Conservation (phyloP, 2,797 vertebrate species). For the Pteronotus mesoamericanus region DNA sequence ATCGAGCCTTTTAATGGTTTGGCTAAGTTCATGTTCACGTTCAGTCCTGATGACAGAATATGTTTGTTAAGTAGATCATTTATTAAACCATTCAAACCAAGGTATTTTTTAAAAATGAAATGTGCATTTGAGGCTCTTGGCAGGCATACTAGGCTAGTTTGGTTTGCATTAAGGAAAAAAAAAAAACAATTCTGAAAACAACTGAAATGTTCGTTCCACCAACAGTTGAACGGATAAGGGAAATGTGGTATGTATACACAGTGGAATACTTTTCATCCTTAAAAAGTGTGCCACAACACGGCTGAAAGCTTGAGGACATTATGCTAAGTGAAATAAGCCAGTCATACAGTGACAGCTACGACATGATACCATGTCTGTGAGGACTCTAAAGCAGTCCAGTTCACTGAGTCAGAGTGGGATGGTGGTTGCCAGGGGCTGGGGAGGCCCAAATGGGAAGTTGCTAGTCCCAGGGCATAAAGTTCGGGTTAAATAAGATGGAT, state of each 20-base stretch:
- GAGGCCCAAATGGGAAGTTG: not conserved
- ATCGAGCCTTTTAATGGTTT: not conserved
- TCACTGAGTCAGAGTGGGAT: not conserved
- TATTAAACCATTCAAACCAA: slow-evolving; percentile 21
- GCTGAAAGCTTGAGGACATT: not conserved
- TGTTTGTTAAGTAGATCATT: not conserved
- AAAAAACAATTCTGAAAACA: not conserved
- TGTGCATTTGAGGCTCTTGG: not conserved
- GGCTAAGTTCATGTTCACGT: not conserved
- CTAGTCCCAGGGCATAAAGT: not conserved
- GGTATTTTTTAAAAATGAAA: not conserved
- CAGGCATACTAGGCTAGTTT: slow-evolving; percentile 13
- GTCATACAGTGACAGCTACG: not conserved
- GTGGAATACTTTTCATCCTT: not conserved
- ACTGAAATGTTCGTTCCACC: no score
- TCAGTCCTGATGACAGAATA: not conserved
- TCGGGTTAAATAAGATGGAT: not conserved
- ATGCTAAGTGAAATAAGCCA: not conserved
- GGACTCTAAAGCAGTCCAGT: not conserved
- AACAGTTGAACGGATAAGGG: not conserved
- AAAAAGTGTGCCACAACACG: rapidly evolving
- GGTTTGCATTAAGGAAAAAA: not conserved
- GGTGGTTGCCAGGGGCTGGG: not conserved
- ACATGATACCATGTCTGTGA: no score
- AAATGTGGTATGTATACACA: no score